These are phyloP conservation scores for Anorthoa munda DNA, from an alignment of 2,888 invertebrate species.

Conservation along the genomic window DNA sequence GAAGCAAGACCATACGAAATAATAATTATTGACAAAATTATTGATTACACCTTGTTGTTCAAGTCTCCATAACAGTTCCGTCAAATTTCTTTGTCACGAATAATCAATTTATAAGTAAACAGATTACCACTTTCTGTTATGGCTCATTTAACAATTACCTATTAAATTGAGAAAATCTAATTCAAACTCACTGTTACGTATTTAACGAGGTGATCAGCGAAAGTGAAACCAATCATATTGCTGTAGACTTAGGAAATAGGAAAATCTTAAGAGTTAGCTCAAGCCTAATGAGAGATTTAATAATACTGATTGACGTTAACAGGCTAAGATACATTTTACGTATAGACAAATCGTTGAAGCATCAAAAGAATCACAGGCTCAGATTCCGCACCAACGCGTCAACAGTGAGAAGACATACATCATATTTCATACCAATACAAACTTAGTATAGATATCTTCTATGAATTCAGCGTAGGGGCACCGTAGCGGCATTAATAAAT, in stretches of 20 bases:
- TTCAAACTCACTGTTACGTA: conserved; percentile 17
- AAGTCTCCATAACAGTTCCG: neutral
- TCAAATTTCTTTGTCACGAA: neutral
- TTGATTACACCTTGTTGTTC: neutral
- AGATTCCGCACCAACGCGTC: too few species aligned
- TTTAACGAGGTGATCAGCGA: conserved; percentile 15
- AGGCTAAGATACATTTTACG: neutral
- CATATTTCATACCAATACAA: too few species aligned
- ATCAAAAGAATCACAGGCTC: too few species aligned
- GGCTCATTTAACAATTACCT: conserved; percentile 27
- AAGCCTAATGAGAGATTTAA: neutral
- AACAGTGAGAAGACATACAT: too few species aligned
- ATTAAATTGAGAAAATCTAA: conserved; percentile 30
- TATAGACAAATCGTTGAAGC: neutral
- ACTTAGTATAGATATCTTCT: too few species aligned
- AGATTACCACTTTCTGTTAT: conserved; percentile 24
- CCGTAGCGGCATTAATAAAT: neutral
- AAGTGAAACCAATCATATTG: conserved; percentile 36
- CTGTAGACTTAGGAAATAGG: neutral
- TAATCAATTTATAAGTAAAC: neutral
- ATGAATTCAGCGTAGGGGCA: neutral
- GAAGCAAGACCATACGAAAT: neutral
- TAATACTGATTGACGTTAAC: neutral
- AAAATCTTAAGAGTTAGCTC: neutral
- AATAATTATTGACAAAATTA: neutral